Conservation (phyloP, 2,113 vertebrate genomes). For the Siniperca chuatsi region DNA sequence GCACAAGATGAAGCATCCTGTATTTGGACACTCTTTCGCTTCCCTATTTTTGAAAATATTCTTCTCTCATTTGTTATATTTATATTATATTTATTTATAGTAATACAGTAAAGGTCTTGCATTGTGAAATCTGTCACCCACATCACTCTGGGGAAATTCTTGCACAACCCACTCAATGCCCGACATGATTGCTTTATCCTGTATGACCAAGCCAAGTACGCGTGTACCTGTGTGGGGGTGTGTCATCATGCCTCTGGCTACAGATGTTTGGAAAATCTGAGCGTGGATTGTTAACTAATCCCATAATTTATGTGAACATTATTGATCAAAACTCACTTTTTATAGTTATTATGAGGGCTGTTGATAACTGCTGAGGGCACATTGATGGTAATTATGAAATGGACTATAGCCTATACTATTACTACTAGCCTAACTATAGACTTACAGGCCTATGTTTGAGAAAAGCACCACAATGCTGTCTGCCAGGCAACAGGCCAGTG, state of each 20-base stretch:
- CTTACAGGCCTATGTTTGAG: constrained; percentile 38
- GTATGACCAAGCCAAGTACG: constrained; percentile 52
- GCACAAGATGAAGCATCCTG: constrained; percentile 44
- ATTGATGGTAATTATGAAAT: constrained; percentile 18
- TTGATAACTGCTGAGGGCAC: constrained; percentile 23
- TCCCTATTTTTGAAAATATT: constrained; percentile 55
- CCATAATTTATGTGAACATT: constrained; percentile 20
- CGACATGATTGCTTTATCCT: constrained; percentile 62
- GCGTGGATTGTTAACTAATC: constrained; percentile 9
- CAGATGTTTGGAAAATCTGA: constrained; percentile 57
- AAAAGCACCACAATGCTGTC: constrained; percentile 37
- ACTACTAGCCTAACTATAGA: background rate
- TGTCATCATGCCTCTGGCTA: constrained; percentile 55
- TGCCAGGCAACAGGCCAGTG: constrained; percentile 59
- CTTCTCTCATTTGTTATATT: constrained; percentile 27
- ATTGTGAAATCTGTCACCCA: constrained; percentile 63
- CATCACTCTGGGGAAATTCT: constrained; percentile 55
- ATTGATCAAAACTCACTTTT: constrained; percentile 15
- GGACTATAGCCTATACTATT: constrained; percentile 11
- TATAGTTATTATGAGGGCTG: background rate
- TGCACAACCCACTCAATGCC: constrained; percentile 53
- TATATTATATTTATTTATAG: background rate
- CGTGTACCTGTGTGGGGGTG: constrained; percentile 26
- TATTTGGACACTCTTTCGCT: constrained; percentile 47
- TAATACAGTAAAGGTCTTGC: constrained; percentile 39